These are phyloP conservation scores for Phenacoccus solenopsis DNA, from an alignment of 1,140 invertebrate genomes.

Conservation along the genomic window DNA sequence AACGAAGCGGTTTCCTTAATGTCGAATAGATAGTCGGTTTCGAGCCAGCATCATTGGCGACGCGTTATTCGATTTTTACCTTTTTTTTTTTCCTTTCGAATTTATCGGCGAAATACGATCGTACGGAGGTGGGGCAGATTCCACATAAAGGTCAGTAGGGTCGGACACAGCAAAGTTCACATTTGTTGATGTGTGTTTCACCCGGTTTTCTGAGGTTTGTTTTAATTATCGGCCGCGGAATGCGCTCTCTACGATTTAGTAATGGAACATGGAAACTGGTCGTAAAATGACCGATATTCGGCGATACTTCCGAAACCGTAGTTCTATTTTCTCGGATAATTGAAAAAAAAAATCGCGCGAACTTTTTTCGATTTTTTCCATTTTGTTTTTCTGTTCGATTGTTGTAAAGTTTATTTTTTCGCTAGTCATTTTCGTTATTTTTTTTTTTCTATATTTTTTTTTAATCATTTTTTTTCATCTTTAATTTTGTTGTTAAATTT, in stretches of 20 bases:
- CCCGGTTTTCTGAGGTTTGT: constrained; percentile 6
- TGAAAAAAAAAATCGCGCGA: not conserved
- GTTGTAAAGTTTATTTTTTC: not conserved
- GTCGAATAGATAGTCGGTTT: not conserved
- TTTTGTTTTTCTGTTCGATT: not conserved
- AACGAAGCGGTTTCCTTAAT: not conserved
- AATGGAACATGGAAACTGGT: not conserved
- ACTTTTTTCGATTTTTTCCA: not conserved
- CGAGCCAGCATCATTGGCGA: constrained; percentile 4
- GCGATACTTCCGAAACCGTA: not conserved
- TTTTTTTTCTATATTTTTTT: no score
- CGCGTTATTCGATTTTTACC: constrained; percentile 7
- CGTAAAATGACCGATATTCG: not conserved
- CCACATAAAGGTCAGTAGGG: constrained; percentile 14
- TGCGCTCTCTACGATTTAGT: not conserved
- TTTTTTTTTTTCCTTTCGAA: not conserved
- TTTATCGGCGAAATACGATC: not conserved
- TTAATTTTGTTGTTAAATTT: not conserved
- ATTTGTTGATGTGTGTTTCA: constrained; percentile 8
- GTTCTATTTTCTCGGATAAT: not conserved
- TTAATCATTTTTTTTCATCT: not conserved
- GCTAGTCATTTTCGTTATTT: not conserved
- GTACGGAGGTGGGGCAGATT: constrained; percentile 1
- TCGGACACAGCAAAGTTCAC: constrained; percentile 7
- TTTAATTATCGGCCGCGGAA: constrained; percentile 1